These are phyloP conservation scores for Dendronephthya gigantea DNA, from an alignment of 64 coral and sea anemone genomes.

Conservation along the genomic window DNA sequence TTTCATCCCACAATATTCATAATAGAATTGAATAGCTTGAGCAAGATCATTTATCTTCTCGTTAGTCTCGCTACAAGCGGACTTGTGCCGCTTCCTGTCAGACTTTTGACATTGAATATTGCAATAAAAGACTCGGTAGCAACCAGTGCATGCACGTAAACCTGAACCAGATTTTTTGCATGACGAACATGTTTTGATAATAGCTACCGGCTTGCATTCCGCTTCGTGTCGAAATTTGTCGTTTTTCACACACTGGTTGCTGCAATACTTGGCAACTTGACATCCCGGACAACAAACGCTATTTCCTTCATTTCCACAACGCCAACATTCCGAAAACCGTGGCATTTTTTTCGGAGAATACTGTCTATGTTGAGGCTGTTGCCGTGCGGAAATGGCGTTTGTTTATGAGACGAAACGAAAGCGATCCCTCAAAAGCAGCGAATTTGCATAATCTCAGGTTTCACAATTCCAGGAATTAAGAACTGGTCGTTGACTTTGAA, in stretches of 20 bases:
- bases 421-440: no score
- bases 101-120: not conserved
- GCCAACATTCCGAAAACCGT: constrained; percentile 1
- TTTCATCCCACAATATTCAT: no score
- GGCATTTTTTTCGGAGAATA: not conserved
- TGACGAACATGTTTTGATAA: not conserved
- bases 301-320: not conserved
- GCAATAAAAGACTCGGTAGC: not conserved
- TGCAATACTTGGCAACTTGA: not conserved
- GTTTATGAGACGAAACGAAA: no score
- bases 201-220: not conserved
- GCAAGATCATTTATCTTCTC: not conserved
- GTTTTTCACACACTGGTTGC: not conserved
- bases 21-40: not conserved
- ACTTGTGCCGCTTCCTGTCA: not conserved
- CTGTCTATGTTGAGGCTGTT: no score
- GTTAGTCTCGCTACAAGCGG: not conserved
- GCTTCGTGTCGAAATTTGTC: not conserved
- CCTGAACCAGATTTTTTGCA: not conserved
- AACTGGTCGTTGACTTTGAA: no score
- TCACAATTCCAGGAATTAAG: no score
- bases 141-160: not conserved
- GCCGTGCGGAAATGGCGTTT: no score
- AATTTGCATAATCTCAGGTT: no score
- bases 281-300: not conserved